Evolutionary conservation across 2,888 invertebrate species (phyloP).

Genomic region (Pseudococcus longispinus): DNA sequence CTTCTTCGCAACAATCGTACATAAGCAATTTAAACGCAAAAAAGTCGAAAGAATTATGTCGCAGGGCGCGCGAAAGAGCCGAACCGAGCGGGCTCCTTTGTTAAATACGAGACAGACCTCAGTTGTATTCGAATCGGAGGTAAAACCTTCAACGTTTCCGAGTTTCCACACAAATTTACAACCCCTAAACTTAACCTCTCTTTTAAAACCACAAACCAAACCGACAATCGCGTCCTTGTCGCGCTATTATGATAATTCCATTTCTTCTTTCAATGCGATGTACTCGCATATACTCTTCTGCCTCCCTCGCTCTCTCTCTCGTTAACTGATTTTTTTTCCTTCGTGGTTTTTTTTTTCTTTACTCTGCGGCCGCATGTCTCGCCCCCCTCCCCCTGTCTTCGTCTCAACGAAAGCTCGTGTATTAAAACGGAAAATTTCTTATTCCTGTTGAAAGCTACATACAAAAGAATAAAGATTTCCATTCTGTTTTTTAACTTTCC

Average conservation of each 20-base stretch:
- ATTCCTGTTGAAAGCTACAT: conserved; percentile 44
- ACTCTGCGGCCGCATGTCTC: neutral
- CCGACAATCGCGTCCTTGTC: conserved; percentile 32
- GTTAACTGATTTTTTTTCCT: neutral
- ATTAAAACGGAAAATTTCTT: conserved; percentile 45
- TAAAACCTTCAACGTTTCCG: conserved; percentile 42
- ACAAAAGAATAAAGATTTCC: conserved; percentile 47
- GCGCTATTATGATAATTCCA: conserved; percentile 43
- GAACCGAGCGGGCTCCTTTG: neutral
- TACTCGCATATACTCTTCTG: neutral
- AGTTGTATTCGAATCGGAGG: conserved; percentile 40
- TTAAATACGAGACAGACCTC: conserved; percentile 26
- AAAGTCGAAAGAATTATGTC: conserved; percentile 22
- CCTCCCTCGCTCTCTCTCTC: neutral
- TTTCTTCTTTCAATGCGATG: conserved; percentile 2
- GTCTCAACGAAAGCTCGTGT: neutral
- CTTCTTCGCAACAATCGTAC: neutral
- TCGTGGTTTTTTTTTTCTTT: neutral
- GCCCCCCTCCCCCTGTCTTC: neutral
- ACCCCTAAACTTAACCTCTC: conserved; percentile 30
- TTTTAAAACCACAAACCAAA: conserved; percentile 33
- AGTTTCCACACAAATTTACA: conserved; percentile 19
- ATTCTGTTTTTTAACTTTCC: conserved; percentile 49
- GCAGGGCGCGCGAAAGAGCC: neutral
- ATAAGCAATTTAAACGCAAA: conserved; percentile 35